A percentile compares a stretch with the other conserved stretches of the same genome.
These are phyloP conservation scores for Drosophila dunni DNA, from an alignment of 1,140 invertebrate genomes.

Conservation along the genomic window DNA sequence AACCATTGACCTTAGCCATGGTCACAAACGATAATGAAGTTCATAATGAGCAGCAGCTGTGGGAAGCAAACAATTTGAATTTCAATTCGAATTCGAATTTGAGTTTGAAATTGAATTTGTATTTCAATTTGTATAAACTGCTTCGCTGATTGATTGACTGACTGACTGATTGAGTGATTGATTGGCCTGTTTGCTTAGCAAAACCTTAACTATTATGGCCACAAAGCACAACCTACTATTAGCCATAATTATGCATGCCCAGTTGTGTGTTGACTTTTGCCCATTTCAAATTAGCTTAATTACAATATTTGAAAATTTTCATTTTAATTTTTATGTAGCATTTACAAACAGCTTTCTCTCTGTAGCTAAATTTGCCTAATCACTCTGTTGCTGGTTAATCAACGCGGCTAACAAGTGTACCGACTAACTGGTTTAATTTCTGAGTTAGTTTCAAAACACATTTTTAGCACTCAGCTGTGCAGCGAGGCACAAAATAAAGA, in stretches of 20 bases:
- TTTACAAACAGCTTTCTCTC: conserved; percentile 52
- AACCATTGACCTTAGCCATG: conserved; percentile 81
- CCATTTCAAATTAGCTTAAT: conserved; percentile 54
- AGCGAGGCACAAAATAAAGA: neutral
- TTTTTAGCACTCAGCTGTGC: conserved; percentile 10
- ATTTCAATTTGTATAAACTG: neutral
- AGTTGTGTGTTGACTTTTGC: conserved; percentile 17
- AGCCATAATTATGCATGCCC: conserved; percentile 48
- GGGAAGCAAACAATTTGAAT: conserved; percentile 18
- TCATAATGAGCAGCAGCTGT: conserved; percentile 32
- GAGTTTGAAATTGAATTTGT: conserved; percentile 12
- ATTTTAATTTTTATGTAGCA: conserved; percentile 13
- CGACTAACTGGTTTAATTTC: conserved; percentile 22
- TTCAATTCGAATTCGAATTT: conserved; percentile 33
- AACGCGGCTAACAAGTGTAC: conserved; percentile 18
- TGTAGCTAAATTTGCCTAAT: conserved; percentile 28
- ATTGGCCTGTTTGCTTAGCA: neutral
- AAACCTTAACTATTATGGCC: neutral
- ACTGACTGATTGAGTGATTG: conserved; percentile 8
- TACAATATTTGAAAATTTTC: conserved; percentile 32
- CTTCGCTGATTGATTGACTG: conserved; percentile 38
- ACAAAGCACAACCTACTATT: conserved; percentile 31
- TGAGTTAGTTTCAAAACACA: conserved; percentile 2
- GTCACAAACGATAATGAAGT: conserved; percentile 17
- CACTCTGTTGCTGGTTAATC: conserved; percentile 14